A percentile compares a stretch with the other conserved stretches of the same genome.
These are phyloP conservation scores for Ditylenchus weischeri DNA, from an alignment of 2,888 invertebrate species.

Conservation along the genomic window DNA sequence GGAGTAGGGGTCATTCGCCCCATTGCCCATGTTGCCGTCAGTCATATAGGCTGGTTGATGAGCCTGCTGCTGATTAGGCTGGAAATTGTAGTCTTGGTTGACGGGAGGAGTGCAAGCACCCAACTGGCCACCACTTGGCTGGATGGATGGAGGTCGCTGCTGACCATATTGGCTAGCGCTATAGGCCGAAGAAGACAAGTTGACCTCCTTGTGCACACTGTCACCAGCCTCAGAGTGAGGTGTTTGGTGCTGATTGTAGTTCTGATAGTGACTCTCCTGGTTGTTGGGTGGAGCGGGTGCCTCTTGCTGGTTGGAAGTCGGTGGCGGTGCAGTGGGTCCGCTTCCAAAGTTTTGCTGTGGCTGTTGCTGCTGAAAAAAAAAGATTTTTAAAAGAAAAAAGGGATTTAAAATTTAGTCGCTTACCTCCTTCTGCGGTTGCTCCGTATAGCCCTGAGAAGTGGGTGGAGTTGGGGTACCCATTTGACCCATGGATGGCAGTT, in stretches of 20 bases:
- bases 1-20: neutral
- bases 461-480: neutral
- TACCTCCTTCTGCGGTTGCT: constrained; percentile 5
- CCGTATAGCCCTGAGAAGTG: neutral
- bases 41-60: neutral
- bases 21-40: neutral
- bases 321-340: no score
- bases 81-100: neutral
- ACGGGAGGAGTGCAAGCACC: neutral
- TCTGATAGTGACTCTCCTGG: constrained; percentile 4
- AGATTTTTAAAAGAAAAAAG: constrained; percentile 1
- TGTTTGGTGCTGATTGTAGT: neutral
- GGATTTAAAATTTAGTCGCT: neutral
- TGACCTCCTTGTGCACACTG: no score
- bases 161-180: no score
- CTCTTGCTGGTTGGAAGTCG: no score
- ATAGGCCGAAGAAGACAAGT: no score
- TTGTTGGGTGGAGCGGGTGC: neutral
- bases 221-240: no score
- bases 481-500: constrained; percentile 1
- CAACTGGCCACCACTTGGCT: no score
- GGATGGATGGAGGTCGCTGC: no score
- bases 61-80: neutral
- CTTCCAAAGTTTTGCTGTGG: no score
- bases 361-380: neutral